phyloP scores from a whole-genome alignment of 2,113 vertebrate species.

The Accipiter cooperii region DNA sequence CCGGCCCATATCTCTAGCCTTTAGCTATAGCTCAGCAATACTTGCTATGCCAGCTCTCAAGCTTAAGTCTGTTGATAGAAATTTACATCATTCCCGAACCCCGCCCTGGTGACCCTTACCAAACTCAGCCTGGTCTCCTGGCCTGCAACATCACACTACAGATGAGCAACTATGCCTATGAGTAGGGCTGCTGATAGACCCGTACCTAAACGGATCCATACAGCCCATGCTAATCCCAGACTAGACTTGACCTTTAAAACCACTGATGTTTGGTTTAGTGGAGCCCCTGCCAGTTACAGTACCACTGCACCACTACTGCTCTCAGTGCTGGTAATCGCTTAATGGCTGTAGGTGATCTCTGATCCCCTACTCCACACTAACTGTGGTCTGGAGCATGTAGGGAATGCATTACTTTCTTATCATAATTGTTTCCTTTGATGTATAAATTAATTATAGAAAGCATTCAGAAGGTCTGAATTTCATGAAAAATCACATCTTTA shows the following conservation, averaged over 20 bases:
- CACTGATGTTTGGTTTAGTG: neutral
- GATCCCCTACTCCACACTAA: neutral
- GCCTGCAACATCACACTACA: neutral
- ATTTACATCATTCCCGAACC: neutral
- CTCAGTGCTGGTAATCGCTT: neutral
- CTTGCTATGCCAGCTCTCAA: neutral
- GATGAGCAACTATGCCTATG: neutral
- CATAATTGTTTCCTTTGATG: neutral
- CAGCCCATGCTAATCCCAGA: neutral
- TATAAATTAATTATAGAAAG: neutral
- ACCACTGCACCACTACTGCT: neutral
- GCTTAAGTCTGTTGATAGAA: neutral
- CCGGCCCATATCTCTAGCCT: neutral
- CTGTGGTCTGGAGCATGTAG: neutral
- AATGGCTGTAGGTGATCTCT: neutral
- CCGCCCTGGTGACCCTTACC: neutral
- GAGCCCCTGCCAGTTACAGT: neutral
- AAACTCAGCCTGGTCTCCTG: neutral
- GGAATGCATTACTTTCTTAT: neutral
- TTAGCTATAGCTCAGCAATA: neutral
- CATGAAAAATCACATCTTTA: neutral
- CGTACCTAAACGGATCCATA: neutral
- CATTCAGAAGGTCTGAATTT: neutral
- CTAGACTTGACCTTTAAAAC: neutral
- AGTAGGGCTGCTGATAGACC: neutral